Evolutionary conservation across 2,113 vertebrate genomes (phyloP), one percentile per base, ranked within the genome.

Genomic region (Perca schrenkii): DNA sequence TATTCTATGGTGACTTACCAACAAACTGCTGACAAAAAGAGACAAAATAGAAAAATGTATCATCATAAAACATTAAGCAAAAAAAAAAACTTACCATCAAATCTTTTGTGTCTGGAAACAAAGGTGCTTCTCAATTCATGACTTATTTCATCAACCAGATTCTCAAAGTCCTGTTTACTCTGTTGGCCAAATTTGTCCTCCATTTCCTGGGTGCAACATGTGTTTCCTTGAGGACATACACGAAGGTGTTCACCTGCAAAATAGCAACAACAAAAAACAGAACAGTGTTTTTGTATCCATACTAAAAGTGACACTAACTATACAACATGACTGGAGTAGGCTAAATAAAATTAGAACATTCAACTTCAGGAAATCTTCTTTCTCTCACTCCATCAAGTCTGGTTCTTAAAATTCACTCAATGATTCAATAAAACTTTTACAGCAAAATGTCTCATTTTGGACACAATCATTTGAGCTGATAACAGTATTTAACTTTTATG

Each of bases 151-250:
- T 98, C 97, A 22, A 98, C 94, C 0, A 97, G 92, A 88, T 97
- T 97, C 88, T 97, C 96, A 90, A 99, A 97, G 89, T 99, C 97
- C 52, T 96, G 91, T 87, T 98, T 98, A 88, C 97, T 98, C 84
- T 97, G 96, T 28, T 97, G 96, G 47, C 95, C 96, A 76, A 99
- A 89, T 61, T 92, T 96, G 94, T 98, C 96, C 77, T 99, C 98
- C 97, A 99, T 98, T 91, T 97, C 97, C 56, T 95, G 94, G 52
- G 96, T 98, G 92, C 98, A 99, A 90, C 98, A 99, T 0, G 97
- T 98, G 53, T 96, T 97, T 91, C 97, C 97, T 93, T 97, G 96
- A 83, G 96, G 93, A 90, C 98, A 99, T 52, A 98, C 96, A 77
- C 96, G 95, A 68, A 99, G 95, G 92, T 97, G 94, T 54, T 97